Evolutionary conservation across 2,113 vertebrate genomes (phyloP).

Genomic region (Paradisaea rubra): DNA sequence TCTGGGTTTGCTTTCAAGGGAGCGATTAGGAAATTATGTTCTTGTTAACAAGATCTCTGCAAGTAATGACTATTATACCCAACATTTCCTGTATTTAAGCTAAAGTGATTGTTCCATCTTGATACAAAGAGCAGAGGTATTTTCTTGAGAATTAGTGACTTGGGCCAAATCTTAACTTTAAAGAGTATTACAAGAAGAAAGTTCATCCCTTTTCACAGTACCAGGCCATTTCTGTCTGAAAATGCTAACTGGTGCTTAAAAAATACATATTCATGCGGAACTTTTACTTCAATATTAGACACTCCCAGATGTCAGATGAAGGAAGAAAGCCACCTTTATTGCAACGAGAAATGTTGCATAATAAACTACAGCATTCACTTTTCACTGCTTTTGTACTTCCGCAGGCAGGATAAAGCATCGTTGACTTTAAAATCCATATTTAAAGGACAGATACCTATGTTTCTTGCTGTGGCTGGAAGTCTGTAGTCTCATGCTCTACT

Average conservation of each 20-base stretch:
- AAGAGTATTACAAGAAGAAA: neutral
- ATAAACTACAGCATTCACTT: neutral
- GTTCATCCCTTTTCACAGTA: neutral
- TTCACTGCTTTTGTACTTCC: neutral
- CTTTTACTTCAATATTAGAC: neutral
- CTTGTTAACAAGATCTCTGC: slow-evolving; percentile 50
- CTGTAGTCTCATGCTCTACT: neutral
- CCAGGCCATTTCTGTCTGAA: neutral
- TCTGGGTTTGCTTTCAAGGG: slow-evolving; percentile 42
- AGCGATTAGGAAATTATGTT: slow-evolving; percentile 48
- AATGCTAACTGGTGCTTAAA: neutral
- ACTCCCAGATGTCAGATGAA: neutral
- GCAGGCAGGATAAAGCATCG: neutral
- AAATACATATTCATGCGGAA: neutral
- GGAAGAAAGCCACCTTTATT: neutral
- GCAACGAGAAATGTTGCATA: neutral
- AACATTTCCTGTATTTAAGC: slow-evolving; percentile 43
- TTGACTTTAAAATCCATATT: neutral
- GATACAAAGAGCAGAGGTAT: neutral
- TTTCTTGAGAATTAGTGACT: neutral
- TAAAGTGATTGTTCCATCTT: slow-evolving; percentile 6
- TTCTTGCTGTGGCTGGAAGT: neutral
- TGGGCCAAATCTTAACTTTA: neutral
- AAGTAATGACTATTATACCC: slow-evolving; percentile 22
- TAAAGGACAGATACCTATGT: neutral